A percentile compares a stretch with the other conserved stretches of the same genome.
These are phyloP conservation scores for Apocrypta bakeri DNA, from an alignment of 1,140 invertebrate genomes.

Conservation along the genomic window DNA sequence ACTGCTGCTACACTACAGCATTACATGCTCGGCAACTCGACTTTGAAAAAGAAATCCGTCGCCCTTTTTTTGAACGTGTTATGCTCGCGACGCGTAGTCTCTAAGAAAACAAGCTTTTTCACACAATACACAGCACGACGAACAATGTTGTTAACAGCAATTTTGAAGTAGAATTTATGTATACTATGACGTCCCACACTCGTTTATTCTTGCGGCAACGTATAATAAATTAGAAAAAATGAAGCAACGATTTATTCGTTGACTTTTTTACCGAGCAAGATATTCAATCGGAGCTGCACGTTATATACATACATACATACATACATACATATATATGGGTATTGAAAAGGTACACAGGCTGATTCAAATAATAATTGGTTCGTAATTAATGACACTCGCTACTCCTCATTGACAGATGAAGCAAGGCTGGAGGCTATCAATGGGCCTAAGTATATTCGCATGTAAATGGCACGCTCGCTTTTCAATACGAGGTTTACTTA, in stretches of 20 bases:
- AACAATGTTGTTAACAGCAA: neutral
- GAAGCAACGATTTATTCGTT: neutral
- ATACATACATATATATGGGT: conserved; percentile 3
- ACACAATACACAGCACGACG: no score
- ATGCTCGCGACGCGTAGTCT: neutral
- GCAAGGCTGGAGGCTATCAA: conserved; percentile 36
- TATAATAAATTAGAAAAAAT: neutral
- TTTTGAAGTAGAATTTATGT: neutral
- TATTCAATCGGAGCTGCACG: conserved; percentile 6
- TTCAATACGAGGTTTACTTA: conserved; percentile 29
- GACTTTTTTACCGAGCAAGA: neutral
- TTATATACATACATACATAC: no score
- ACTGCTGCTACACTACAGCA: neutral
- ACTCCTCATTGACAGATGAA: conserved; percentile 60
- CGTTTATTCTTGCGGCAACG: neutral
- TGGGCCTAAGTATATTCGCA: conserved; percentile 21
- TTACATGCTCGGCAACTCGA: neutral
- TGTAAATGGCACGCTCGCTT: conserved; percentile 42
- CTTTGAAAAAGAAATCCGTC: neutral
- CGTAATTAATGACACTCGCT: conserved; percentile 66
- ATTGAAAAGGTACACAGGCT: neutral
- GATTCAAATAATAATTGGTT: conserved; percentile 64
- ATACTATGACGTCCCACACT: neutral
- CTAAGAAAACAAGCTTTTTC: neutral
- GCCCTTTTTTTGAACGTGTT: neutral